Percentiles rank a stretch among this genome's conserved stretches.
These are phyloP conservation scores for Triplophysa tibetana DNA, from an alignment of 2,113 vertebrate species.

Conservation along the genomic window DNA sequence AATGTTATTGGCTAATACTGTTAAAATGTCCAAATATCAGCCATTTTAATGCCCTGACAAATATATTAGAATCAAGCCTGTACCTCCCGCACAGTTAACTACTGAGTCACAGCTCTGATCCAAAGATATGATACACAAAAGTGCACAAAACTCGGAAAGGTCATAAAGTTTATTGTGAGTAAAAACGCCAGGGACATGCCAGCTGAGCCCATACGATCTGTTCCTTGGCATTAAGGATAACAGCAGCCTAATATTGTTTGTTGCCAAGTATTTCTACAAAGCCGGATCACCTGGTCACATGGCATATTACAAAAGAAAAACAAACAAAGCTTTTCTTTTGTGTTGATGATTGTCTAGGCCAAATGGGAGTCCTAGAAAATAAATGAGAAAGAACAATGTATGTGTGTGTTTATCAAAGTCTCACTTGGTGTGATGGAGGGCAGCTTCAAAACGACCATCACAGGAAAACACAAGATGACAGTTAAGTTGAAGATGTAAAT, in stretches of 20 bases:
- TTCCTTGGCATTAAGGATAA: not conserved
- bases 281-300: not conserved
- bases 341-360: not conserved
- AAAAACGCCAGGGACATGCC: not conserved
- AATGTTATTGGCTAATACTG: no score
- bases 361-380: not conserved
- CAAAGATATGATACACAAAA: not conserved
- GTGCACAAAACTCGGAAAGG: not conserved
- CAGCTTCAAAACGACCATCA: constrained; percentile 75
- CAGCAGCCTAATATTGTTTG: not conserved
- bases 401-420: not conserved
- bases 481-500: constrained; percentile 76
- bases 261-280: not conserved
- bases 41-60: no score
- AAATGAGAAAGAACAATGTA: not conserved
- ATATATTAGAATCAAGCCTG: not conserved
- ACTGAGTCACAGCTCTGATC: no score
- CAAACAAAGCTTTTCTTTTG: not conserved
- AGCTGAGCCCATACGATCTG: not conserved
- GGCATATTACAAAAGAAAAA: not conserved
- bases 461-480: constrained; percentile 78
- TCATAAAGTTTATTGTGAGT: not conserved
- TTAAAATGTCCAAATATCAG: no score
- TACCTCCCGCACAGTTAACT: no score
- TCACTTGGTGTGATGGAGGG: constrained; percentile 84